Conservation (phyloP, 2,888 invertebrate genomes). For the Caenorhabditis sinica region DNA sequence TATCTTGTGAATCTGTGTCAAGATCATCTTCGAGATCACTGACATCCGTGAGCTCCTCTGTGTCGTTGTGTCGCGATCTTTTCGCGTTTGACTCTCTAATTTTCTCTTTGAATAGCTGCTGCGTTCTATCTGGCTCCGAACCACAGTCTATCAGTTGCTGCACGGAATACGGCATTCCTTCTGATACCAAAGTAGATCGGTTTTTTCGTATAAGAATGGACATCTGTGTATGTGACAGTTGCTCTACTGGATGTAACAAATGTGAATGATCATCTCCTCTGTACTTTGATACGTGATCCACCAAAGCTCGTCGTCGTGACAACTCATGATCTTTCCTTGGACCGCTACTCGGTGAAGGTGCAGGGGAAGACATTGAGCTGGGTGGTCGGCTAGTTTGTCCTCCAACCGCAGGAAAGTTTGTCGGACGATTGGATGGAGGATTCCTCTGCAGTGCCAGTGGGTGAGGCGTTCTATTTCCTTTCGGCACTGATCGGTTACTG, state of each 20-base stretch:
- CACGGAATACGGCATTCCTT: constrained; percentile 39
- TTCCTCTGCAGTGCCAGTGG: constrained; percentile 12
- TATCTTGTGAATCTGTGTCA: constrained; percentile 5
- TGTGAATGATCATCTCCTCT: constrained; percentile 37
- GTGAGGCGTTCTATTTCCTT: background rate
- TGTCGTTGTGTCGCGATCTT: constrained; percentile 24
- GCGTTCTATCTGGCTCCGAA: constrained; percentile 10
- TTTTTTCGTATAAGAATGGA: constrained; percentile 48
- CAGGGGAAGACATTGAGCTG: constrained; percentile 34
- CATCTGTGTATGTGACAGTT: constrained; percentile 41
- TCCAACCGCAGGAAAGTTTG: background rate
- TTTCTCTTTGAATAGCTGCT: constrained; percentile 12
- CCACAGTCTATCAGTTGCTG: constrained; percentile 45
- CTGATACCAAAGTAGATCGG: constrained; percentile 5
- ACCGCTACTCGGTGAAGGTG: constrained; percentile 4
- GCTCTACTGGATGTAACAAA: constrained; percentile 34
- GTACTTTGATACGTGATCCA: constrained; percentile 40
- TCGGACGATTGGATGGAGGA: background rate
- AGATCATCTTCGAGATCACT: constrained; percentile 61
- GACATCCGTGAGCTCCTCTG: constrained; percentile 56
- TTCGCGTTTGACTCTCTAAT: constrained; percentile 39
- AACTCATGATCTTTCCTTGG: constrained; percentile 51
- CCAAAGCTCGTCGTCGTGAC: constrained; percentile 39
- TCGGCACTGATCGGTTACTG: background rate
- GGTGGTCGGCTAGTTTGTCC: constrained; percentile 19